Evolutionary conservation across 2,113 vertebrate species (phyloP).

Genomic region (Zosterops lateralis): DNA sequence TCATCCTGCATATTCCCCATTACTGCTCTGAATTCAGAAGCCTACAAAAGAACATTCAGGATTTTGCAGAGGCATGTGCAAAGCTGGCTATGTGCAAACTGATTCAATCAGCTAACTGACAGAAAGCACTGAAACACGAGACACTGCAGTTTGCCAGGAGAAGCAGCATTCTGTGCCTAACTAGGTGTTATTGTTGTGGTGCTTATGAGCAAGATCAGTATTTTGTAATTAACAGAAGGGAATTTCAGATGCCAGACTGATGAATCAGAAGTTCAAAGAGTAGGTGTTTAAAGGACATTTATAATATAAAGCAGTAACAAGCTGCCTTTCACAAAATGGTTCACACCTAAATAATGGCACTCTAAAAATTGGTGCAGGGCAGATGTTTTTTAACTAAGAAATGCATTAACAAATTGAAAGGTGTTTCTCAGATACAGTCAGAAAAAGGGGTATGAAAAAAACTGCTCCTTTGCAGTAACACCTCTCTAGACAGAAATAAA

Average conservation of each 20-base stretch:
- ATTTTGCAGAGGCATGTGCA: background rate
- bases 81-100: background rate
- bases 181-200: background rate
- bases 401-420: background rate
- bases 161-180: background rate
- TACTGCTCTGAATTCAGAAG: background rate
- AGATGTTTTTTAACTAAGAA: background rate
- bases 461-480: background rate
- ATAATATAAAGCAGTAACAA: background rate
- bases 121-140: background rate
- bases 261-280: conserved; percentile 10
- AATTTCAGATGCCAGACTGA: conserved; percentile 12
- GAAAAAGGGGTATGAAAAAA: background rate
- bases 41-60: background rate
- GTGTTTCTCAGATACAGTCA: background rate
- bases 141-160: background rate
- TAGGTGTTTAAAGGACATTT: conserved; percentile 1
- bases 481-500: background rate
- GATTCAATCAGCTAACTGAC: background rate
- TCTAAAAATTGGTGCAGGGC: background rate
- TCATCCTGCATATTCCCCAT: background rate
- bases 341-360: background rate
- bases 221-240: conserved; percentile 20
- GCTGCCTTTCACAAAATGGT: background rate
- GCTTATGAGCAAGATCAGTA: background rate